These are phyloP conservation scores for Melinaea menophilus DNA, from an alignment of 2,888 invertebrate species.

Conservation along the genomic window DNA sequence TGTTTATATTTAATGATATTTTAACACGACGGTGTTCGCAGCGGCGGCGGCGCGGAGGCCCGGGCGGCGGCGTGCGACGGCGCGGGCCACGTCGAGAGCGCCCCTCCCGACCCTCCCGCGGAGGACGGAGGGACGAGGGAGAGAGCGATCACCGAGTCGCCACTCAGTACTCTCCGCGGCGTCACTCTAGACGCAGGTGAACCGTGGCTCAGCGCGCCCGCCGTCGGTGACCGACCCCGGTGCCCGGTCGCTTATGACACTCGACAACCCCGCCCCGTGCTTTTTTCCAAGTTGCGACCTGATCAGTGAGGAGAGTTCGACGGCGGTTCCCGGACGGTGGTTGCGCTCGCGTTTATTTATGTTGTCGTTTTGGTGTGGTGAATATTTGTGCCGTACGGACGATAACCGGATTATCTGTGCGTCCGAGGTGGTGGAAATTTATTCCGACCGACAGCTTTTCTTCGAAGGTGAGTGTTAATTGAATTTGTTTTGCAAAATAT, in stretches of 20 bases:
- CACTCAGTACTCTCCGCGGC: slow-evolving; percentile 64
- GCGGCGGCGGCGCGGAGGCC: slow-evolving; percentile 22
- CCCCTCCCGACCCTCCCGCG: slow-evolving; percentile 49
- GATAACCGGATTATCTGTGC: slow-evolving; percentile 76
- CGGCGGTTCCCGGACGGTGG: slow-evolving; percentile 56
- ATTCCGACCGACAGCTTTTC: slow-evolving; percentile 62
- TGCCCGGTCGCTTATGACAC: slow-evolving; percentile 72
- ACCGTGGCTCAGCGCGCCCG: slow-evolving; percentile 45
- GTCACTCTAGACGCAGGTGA: slow-evolving; percentile 56
- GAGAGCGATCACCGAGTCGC: slow-evolving; percentile 35
- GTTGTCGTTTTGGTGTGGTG: slow-evolving; percentile 78
- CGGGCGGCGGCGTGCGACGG: slow-evolving; percentile 46
- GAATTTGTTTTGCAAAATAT: slow-evolving; percentile 45
- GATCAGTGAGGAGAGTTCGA: slow-evolving; percentile 65
- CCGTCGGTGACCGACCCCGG: slow-evolving; percentile 70
- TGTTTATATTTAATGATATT: too few relatives aligned
- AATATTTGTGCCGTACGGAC: slow-evolving; percentile 76
- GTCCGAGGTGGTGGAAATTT: slow-evolving; percentile 72
- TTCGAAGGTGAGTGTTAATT: slow-evolving; percentile 64
- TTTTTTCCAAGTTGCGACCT: slow-evolving; percentile 69
- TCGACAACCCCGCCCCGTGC: slow-evolving; percentile 77
- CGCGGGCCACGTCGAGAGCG: slow-evolving; percentile 33
- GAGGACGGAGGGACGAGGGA: slow-evolving; percentile 39
- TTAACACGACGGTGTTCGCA: slow-evolving; percentile 36
- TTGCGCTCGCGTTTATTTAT: slow-evolving; percentile 72